phyloP scores from a whole-genome alignment of 2,113 vertebrate species.

The Oryzias celebensis region DNA sequence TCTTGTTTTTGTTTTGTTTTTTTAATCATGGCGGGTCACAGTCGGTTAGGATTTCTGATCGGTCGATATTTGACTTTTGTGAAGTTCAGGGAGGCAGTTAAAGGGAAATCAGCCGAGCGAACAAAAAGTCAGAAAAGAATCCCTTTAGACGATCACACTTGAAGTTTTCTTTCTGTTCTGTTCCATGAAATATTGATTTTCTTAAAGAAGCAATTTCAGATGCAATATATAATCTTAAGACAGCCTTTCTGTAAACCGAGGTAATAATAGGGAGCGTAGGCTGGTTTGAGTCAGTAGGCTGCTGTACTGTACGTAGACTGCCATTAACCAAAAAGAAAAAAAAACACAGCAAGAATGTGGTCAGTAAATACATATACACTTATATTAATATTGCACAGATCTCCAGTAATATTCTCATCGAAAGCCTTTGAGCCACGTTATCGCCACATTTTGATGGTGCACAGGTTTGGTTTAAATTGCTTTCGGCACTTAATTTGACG shows the following conservation, averaged over 20 bases:
- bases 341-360: constrained; percentile 51
- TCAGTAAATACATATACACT: constrained; percentile 45
- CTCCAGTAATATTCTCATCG: constrained; percentile 40
- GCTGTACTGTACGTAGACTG: constrained; percentile 64
- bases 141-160: constrained; percentile 70
- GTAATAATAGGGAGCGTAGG: constrained; percentile 55
- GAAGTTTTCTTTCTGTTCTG: constrained; percentile 47
- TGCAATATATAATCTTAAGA: constrained; percentile 76
- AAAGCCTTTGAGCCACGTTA: constrained; percentile 48
- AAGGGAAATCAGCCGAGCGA: constrained; percentile 55
- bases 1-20: constrained; percentile 34
- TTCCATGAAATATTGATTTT: constrained; percentile 46
- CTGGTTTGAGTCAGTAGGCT: constrained; percentile 48
- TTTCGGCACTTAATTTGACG: constrained; percentile 35
- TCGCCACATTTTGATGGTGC: constrained; percentile 59
- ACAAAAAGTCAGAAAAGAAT: constrained; percentile 47
- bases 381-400: constrained; percentile 61
- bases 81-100: constrained; percentile 66
- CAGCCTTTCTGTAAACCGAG: constrained; percentile 56
- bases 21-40: constrained; percentile 54
- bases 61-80: constrained; percentile 39
- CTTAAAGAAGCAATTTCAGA: constrained; percentile 72
- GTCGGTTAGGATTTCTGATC: constrained; percentile 43
- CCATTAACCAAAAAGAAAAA: constrained; percentile 34
- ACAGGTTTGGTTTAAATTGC: constrained; percentile 50